Evolutionary conservation across 2,113 vertebrate genomes (phyloP).

Genomic region (Arvicanthis niloticus): DNA sequence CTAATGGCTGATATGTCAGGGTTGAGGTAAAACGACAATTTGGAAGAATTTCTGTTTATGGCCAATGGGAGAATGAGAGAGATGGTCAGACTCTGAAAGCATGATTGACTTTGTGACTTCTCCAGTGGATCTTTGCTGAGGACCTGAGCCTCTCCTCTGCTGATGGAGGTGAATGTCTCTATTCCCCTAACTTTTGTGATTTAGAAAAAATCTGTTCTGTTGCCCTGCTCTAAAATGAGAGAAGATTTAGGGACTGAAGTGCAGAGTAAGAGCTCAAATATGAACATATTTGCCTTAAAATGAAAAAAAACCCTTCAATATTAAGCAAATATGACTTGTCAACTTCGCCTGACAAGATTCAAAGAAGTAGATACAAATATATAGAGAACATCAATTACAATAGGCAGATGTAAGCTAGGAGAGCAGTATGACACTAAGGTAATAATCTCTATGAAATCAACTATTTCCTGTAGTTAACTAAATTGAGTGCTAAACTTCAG

Average conservation of each 20-base stretch:
- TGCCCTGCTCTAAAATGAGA: neutral
- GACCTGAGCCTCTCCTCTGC: accelerated
- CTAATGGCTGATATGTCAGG: neutral
- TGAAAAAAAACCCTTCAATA: neutral
- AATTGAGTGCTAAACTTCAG: slow-evolving; percentile 75
- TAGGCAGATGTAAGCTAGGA: slow-evolving; percentile 44
- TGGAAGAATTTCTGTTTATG: neutral
- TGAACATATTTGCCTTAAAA: neutral
- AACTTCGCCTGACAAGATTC: slow-evolving; percentile 67
- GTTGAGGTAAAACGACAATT: neutral
- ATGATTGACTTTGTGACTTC: neutral
- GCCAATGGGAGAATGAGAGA: neutral
- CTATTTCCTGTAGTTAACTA: slow-evolving; percentile 70
- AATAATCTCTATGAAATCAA: slow-evolving; percentile 76
- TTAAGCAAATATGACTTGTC: neutral
- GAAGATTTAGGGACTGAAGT: neutral
- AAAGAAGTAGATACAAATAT: slow-evolving; percentile 15
- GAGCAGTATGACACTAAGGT: slow-evolving; percentile 70
- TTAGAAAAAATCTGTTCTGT: neutral
- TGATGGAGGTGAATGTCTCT: neutral
- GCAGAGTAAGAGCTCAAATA: neutral
- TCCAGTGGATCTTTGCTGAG: neutral
- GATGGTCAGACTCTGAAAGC: neutral
- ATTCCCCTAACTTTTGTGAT: neutral
- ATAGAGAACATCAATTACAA: slow-evolving; percentile 55